Conservation (phyloP, 2,888 invertebrate species). For the Archips xylosteana region DNA sequence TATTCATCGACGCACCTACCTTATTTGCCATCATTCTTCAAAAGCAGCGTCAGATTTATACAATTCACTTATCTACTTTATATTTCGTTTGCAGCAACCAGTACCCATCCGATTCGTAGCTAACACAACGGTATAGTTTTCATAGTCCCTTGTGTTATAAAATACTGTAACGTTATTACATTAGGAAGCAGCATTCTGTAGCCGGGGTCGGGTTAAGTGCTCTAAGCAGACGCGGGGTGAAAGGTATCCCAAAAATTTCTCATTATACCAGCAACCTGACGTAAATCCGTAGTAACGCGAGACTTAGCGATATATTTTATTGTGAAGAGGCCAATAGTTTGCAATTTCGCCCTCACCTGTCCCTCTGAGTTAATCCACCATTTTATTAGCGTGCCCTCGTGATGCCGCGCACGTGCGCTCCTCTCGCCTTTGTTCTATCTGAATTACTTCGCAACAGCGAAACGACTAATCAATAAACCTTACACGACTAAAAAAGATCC, state of each 20-base stretch:
- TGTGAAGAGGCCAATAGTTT: conserved; percentile 80
- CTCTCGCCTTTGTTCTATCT: conserved; percentile 77
- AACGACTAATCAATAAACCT: conserved; percentile 47
- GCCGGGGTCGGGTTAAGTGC: conserved; percentile 26
- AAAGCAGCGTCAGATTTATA: too few relatives aligned
- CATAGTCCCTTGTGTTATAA: neutral
- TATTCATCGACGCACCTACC: too few relatives aligned
- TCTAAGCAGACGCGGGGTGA: conserved; percentile 13
- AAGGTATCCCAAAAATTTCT: conserved; percentile 50
- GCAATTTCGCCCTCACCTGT: conserved; percentile 82
- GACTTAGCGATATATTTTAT: conserved; percentile 60
- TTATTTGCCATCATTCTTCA: too few relatives aligned
- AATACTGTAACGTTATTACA: conserved; percentile 22
- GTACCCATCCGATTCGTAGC: neutral
- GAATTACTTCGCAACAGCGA: conserved; percentile 55
- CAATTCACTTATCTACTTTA: too few relatives aligned
- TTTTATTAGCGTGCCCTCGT: conserved; percentile 80
- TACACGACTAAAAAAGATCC: conserved; percentile 46
- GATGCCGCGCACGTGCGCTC: conserved; percentile 79
- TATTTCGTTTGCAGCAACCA: too few relatives aligned
- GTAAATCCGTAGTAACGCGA: conserved; percentile 67
- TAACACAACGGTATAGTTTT: neutral
- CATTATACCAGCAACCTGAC: conserved; percentile 58
- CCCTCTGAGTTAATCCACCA: conserved; percentile 74
- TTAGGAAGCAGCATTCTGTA: conserved; percentile 28